Evolutionary conservation across 2,113 vertebrate genomes (phyloP).

Genomic region (Rhombomys opimus): DNA sequence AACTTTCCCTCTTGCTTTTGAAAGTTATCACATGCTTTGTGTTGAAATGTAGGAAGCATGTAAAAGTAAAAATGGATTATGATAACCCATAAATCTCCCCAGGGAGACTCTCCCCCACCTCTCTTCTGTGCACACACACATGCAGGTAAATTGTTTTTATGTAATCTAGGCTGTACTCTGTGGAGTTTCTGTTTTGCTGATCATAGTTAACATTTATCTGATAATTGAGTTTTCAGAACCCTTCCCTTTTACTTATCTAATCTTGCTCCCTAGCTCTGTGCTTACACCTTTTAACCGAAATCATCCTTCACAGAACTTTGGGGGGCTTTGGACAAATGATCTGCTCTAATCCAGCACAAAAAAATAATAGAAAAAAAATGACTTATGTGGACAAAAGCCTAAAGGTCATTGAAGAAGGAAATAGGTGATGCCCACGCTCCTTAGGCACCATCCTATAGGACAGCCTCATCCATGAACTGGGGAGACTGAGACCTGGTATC

Average conservation of each 20-base stretch:
- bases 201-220: slow-evolving; percentile 45
- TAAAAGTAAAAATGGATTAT: slow-evolving; percentile 29
- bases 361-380: slow-evolving; percentile 38
- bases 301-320: slow-evolving; percentile 2
- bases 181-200: neutral
- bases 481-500: neutral
- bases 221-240: neutral
- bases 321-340: neutral
- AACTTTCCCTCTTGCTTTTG: slow-evolving; percentile 12
- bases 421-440: neutral
- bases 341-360: slow-evolving; percentile 13
- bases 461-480: neutral
- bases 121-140: neutral
- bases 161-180: slow-evolving; percentile 7
- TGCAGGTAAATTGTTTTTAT: neutral
- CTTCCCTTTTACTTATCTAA: neutral
- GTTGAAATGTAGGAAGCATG: slow-evolving; percentile 10
- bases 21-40: neutral
- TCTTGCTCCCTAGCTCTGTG: slow-evolving; percentile 20
- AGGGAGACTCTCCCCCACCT: neutral
- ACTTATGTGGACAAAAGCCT: slow-evolving; percentile 26
- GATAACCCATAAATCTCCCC: neutral
- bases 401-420: slow-evolving; percentile 31
- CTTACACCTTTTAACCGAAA: slow-evolving; percentile 45
- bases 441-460: neutral